These are phyloP conservation scores for Notodonta dromedarius DNA, from an alignment of 2,888 invertebrate genomes.

Conservation along the genomic window DNA sequence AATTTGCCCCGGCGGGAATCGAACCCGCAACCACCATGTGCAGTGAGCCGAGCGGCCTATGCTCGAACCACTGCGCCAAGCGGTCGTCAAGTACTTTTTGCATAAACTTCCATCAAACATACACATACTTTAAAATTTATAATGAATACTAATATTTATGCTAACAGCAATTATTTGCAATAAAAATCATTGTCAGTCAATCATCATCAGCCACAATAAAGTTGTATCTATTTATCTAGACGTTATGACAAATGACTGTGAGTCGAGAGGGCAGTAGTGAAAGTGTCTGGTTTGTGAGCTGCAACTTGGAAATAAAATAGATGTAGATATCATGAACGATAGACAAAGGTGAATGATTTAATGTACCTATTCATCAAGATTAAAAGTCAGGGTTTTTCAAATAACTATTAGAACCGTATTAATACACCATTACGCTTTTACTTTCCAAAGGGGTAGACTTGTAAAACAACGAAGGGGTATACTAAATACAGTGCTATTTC, in stretches of 20 bases:
- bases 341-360: not conserved
- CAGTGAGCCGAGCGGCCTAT: too few relatives aligned
- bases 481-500: too few relatives aligned
- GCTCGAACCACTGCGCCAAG: too few relatives aligned
- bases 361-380: not conserved
- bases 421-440: too few relatives aligned
- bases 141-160: conserved; percentile 22
- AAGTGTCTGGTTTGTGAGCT: conserved; percentile 68
- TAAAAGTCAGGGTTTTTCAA: not conserved
- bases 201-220: conserved; percentile 43
- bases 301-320: conserved; percentile 21
- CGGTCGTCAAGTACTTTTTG: too few relatives aligned
- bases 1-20: too few relatives aligned
- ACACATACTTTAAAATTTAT: not conserved
- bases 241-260: conserved; percentile 59
- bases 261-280: conserved; percentile 59
- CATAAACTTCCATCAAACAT: too few relatives aligned
- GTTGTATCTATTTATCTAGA: conserved; percentile 40
- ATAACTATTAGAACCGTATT: too few relatives aligned
- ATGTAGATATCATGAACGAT: not conserved
- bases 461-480: too few relatives aligned
- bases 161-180: conserved; percentile 26
- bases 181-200: conserved; percentile 26
- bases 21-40: too few relatives aligned
- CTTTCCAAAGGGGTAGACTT: too few relatives aligned